Evolutionary conservation across 2,797 vertebrate species (phyloP).

Genomic region (Cirrhinus mrigala): DNA sequence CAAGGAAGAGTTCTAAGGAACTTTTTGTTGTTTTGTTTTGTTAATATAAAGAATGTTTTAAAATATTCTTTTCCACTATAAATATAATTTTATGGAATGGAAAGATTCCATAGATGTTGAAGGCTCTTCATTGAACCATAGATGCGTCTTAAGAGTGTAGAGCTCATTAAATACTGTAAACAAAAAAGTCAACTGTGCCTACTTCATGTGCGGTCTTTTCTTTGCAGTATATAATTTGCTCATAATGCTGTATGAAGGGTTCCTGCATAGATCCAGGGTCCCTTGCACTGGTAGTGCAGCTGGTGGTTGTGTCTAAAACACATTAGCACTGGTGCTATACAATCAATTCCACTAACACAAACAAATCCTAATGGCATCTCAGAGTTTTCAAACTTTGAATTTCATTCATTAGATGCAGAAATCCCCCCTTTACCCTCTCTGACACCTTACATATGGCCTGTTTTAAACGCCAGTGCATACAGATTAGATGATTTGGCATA

Average conservation of each 20-base stretch:
- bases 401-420: slow-evolving; percentile 50
- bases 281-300: neutral
- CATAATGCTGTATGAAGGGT: neutral
- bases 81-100: neutral
- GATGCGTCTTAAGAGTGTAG: neutral
- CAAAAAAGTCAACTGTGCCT: neutral
- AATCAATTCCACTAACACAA: slow-evolving; percentile 7
- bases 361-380: slow-evolving; percentile 42
- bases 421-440: neutral
- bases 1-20: neutral
- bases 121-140: neutral
- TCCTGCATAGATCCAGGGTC: neutral
- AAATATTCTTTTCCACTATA: neutral
- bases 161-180: neutral
- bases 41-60: neutral
- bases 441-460: slow-evolving; percentile 38
- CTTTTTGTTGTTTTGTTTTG: neutral
- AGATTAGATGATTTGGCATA: slow-evolving; percentile 14
- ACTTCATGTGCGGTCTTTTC: neutral
- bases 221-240: neutral
- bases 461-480: slow-evolving; percentile 37
- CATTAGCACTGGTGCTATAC: neutral
- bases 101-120: neutral
- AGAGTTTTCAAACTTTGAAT: slow-evolving; percentile 32
- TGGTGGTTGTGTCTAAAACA: neutral